Evolutionary conservation across 2,888 invertebrate species (phyloP).

Genomic region (Plebejus anna): DNA sequence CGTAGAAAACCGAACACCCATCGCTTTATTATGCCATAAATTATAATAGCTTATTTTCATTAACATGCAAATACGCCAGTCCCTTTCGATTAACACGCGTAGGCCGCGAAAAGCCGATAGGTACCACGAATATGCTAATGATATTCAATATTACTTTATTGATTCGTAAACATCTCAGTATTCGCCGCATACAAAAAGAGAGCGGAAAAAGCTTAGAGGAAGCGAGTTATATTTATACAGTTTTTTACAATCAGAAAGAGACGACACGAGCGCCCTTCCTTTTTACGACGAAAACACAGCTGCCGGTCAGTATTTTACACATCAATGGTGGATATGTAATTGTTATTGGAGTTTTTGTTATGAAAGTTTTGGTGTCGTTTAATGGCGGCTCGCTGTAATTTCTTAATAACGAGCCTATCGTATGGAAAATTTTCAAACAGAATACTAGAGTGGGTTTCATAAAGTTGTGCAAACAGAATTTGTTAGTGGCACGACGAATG

Average conservation of each 20-base stretch:
- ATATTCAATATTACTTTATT: constrained; percentile 3
- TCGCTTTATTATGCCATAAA: constrained; percentile 22
- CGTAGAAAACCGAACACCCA: not conserved
- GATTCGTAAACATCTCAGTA: not conserved
- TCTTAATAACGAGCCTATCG: not conserved
- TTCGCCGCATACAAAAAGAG: not conserved
- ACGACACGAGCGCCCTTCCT: not conserved
- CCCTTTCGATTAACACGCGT: not conserved
- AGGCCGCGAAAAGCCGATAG: not conserved
- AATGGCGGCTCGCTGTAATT: not conserved
- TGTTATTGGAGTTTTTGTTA: constrained; percentile 11
- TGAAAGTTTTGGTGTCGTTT: not conserved
- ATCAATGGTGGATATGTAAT: constrained; percentile 7
- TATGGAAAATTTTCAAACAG: not conserved
- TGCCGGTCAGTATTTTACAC: constrained; percentile 19
- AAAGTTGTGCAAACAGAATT: constrained; percentile 19
- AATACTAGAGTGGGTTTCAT: not conserved
- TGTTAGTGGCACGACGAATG: not conserved
- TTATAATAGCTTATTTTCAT: constrained; percentile 1
- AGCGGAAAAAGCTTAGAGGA: constrained; percentile 9
- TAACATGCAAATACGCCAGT: constrained; percentile 7
- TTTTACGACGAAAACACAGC: constrained; percentile 9
- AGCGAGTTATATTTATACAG: constrained; percentile 15
- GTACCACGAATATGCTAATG: constrained; percentile 17
- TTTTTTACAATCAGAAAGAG: constrained; percentile 11